Base-by-base conservation (phyloP, 35 echinoderm and acorn worm species). In the Strongylocentrotus purpuratus region DNA sequence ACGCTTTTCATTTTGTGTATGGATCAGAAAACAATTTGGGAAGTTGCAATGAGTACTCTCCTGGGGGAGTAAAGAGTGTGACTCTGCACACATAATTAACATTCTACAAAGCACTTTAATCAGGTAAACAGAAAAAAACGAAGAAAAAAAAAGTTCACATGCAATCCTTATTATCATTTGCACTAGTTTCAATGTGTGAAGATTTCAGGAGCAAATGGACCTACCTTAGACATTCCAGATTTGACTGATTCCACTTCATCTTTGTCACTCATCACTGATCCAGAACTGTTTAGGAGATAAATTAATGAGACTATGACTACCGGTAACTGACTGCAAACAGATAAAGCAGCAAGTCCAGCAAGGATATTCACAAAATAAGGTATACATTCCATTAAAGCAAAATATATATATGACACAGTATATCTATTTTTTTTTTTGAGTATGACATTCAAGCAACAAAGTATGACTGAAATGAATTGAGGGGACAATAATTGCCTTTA, bases 241-340 rank as follows among this genome's bases (percentile, higher is more conserved):
- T 94, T 95, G 90, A 97, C 45, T 28, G 95, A 96, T 87, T 47
- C 97, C 87, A 28, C 94, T 61, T 97, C 97, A 45, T 97, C 97
- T 12, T 88, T 92, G 31, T 96, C 97, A 96, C 96, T 98, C 32
- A 86, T 93, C 33, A 96, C 90, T 31, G 97, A 97, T 33, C 95
- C 97, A 94, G 96, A 94, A 85, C 97, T 97, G 94, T 59, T 55
- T 6, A 18, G 14, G 11, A 78, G 88, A 58, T 50, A 9, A 94
- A 87, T 28, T 78, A 0, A 78, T 18, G 6, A 78, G 65, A 28
- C 0, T 0, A 25, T 78, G 7, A 28, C n/a, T 28, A 25, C 50
- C 14, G 12, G 12, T 50, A 59, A 7, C n/a, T 78, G 5, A 78
- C 20, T 78, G 28, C 65, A n/a, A 59, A 78, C 65, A 78, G 20